Conservation (phyloP, 2,113 vertebrate species). For the Anolis sagrei region DNA sequence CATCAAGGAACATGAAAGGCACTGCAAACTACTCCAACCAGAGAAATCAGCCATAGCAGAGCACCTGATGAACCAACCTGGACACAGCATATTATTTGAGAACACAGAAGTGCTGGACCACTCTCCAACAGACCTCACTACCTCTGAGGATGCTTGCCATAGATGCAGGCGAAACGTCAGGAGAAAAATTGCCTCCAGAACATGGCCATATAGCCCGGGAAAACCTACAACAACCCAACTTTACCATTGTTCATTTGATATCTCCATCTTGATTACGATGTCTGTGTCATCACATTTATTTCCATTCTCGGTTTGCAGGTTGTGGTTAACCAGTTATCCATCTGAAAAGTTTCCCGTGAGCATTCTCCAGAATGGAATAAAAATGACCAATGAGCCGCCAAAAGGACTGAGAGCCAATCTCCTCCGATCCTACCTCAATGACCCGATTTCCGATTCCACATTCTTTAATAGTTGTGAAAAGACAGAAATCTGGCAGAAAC, state of each 20-base stretch:
- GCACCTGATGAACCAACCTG: no score
- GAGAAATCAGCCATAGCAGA: no score
- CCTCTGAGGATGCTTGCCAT: no score
- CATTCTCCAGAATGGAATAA: conserved; percentile 93
- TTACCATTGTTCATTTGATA: background rate
- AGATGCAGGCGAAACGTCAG: no score
- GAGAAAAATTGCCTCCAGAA: no score
- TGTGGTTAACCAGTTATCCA: conserved; percentile 94
- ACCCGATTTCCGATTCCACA: conserved; percentile 85
- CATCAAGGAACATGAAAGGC: no score
- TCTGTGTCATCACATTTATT: background rate
- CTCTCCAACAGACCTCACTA: no score
- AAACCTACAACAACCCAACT: no score
- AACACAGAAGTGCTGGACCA: no score
- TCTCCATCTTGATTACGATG: background rate
- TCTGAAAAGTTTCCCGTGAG: conserved; percentile 93
- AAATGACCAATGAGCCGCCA: conserved; percentile 96
- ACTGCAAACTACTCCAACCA: no score
- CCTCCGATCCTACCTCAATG: conserved; percentile 87
- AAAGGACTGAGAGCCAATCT: conserved; percentile 91
- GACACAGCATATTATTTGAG: no score
- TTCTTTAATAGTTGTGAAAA: conserved; percentile 88
- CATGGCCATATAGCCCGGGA: no score
- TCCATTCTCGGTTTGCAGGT: conserved; percentile 69
- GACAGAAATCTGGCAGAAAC: conserved; percentile 86